Evolutionary conservation across 2,113 vertebrate species (phyloP).

Genomic region (Pao palembangensis): DNA sequence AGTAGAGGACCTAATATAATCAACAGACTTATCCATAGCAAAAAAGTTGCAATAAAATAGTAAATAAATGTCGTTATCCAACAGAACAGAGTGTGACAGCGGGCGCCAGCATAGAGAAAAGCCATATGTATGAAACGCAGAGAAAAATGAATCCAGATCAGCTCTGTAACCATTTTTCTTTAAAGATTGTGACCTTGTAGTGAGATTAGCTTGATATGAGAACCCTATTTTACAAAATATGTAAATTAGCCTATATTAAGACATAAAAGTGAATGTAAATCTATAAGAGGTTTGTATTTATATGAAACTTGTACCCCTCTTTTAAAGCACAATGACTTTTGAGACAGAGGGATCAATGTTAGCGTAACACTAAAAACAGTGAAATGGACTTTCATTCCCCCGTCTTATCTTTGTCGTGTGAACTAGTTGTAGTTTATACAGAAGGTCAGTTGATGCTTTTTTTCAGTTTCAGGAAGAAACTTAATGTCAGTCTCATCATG

Average conservation of each 20-base stretch:
- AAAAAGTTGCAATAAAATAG: conserved; percentile 46
- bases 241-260: conserved; percentile 67
- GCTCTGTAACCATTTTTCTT: conserved; percentile 35
- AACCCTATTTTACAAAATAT: conserved; percentile 66
- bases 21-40: background rate
- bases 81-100: conserved; percentile 15
- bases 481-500: background rate
- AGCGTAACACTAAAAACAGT: conserved; percentile 27
- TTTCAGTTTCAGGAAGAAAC: background rate
- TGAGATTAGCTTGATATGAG: conserved; percentile 57
- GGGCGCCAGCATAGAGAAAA: conserved; percentile 59
- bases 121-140: conserved; percentile 58
- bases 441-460: background rate
- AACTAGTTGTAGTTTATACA: background rate
- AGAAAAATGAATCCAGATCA: conserved; percentile 31
- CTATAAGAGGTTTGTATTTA: conserved; percentile 67
- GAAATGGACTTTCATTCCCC: conserved; percentile 7
- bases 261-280: conserved; percentile 71
- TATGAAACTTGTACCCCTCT: conserved; percentile 59
- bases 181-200: conserved; percentile 40
- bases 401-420: background rate
- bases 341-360: conserved; percentile 41
- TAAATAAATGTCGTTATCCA: conserved; percentile 16
- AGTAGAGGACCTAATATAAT: background rate
- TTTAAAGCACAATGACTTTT: conserved; percentile 73